Evolutionary conservation across 2,113 vertebrate species (phyloP).

Genomic region (Pedetes capensis): DNA sequence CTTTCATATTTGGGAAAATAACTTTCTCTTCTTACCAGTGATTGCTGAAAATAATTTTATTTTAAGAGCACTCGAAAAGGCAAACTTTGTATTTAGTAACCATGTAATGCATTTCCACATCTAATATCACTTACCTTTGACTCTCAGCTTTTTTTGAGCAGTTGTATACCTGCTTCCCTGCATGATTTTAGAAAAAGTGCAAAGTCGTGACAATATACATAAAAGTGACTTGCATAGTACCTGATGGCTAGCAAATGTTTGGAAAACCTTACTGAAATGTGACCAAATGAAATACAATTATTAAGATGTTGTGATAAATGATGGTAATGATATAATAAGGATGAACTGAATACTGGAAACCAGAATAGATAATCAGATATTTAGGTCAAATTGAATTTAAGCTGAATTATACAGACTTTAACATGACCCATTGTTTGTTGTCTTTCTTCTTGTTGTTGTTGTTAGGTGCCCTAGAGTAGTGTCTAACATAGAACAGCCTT

Average conservation of each 20-base stretch:
- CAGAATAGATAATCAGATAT: neutral
- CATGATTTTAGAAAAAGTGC: conserved; percentile 11
- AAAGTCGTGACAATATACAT: neutral
- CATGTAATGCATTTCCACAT: neutral
- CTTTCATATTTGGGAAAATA: neutral
- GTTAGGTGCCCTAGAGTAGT: no score
- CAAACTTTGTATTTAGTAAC: neutral
- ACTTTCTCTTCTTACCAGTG: neutral
- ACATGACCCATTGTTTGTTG: neutral
- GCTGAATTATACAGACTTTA: neutral
- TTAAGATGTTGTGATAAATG: neutral
- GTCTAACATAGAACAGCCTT: no score
- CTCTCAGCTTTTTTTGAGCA: neutral
- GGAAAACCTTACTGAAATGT: neutral
- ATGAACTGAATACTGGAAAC: neutral
- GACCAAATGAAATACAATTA: neutral
- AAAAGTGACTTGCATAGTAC: neutral
- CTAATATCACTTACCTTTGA: neutral
- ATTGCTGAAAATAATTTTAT: neutral
- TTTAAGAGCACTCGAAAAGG: neutral
- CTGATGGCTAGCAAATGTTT: neutral
- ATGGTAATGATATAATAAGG: neutral
- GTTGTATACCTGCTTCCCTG: neutral
- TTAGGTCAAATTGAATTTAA: neutral
- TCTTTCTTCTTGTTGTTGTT: no score